phyloP scores from a whole-genome alignment of 2,113 vertebrate genomes.

The Petrocephalus microphthalmus region DNA sequence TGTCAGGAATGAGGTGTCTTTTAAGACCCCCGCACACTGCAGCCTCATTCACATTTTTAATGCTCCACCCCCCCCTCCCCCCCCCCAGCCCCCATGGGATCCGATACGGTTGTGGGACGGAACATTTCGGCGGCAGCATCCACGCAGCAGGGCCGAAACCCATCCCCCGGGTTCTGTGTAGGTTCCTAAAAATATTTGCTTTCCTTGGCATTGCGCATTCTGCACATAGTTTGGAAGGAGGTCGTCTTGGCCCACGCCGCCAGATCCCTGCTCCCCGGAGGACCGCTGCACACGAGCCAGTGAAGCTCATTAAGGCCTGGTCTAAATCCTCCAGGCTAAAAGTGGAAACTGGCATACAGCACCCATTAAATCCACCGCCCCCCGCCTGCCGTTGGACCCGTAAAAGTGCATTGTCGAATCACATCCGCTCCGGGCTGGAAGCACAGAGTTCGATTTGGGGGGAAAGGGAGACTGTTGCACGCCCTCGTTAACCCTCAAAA shows the following conservation, averaged over 20 bases:
- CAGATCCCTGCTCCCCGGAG: slow-evolving; percentile 18
- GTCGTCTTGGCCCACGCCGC: slow-evolving; percentile 18
- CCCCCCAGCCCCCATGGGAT: not conserved
- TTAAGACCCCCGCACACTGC: not conserved
- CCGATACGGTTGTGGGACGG: not conserved
- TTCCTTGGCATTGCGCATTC: slow-evolving; percentile 38
- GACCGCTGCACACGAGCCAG: not conserved
- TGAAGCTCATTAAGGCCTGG: slow-evolving; percentile 10
- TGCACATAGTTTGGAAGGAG: slow-evolving; percentile 34
- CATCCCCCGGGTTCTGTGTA: slow-evolving; percentile 32
- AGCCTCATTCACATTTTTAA: slow-evolving; percentile 7
- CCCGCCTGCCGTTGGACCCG: not conserved
- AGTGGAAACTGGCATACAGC: slow-evolving; percentile 10
- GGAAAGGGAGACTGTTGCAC: not conserved
- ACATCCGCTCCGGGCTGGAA: slow-evolving; percentile 6
- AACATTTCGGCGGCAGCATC: slow-evolving; percentile 29
- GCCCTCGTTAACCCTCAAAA: not conserved
- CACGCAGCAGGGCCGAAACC: slow-evolving; percentile 20
- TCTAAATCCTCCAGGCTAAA: not conserved
- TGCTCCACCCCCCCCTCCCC: not conserved
- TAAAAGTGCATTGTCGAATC: slow-evolving; percentile 10
- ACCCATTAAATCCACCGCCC: slow-evolving; percentile 2
- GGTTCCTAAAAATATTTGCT: slow-evolving; percentile 36
- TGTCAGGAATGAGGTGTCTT: not conserved
- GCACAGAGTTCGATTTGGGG: not conserved